Evolutionary conservation across 2,797 vertebrate species (phyloP).

Genomic region (Cuniculus paca): DNA sequence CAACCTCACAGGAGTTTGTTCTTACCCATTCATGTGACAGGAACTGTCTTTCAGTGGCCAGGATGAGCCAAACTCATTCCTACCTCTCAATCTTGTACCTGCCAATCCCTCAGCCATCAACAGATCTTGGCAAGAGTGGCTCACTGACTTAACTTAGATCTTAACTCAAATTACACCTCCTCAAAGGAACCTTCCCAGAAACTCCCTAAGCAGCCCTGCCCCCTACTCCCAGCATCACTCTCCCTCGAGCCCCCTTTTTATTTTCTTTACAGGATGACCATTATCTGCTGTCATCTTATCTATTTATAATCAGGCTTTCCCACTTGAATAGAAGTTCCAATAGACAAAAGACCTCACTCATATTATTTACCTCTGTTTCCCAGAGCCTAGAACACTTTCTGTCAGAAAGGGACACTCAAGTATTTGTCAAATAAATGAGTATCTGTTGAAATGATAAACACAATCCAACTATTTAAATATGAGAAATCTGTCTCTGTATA

Average conservation of each 20-base stretch:
- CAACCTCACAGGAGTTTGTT: fast-evolving
- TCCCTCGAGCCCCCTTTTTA: fast-evolving
- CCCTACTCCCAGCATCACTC: not conserved
- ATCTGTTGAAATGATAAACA: not conserved
- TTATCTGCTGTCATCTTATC: too few relatives aligned
- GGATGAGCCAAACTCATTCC: not conserved
- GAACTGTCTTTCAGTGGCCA: not conserved
- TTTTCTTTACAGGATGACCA: not conserved
- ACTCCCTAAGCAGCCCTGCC: not conserved
- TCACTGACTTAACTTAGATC: not conserved
- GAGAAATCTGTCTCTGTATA: not conserved
- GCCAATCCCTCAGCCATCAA: not conserved
- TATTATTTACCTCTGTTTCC: not conserved
- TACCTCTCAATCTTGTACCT: not conserved
- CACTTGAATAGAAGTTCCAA: not conserved
- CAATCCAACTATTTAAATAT: not conserved
- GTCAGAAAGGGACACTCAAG: not conserved
- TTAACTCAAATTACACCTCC: not conserved
- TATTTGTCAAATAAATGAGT: not conserved
- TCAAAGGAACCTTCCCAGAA: not conserved
- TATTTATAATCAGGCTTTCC: not conserved
- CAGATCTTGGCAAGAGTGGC: not conserved
- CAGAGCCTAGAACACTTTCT: not conserved
- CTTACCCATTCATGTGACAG: fast-evolving
- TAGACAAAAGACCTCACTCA: not conserved